phyloP scores from a whole-genome alignment of 2,888 invertebrate species.

The Lycaena phlaeas region DNA sequence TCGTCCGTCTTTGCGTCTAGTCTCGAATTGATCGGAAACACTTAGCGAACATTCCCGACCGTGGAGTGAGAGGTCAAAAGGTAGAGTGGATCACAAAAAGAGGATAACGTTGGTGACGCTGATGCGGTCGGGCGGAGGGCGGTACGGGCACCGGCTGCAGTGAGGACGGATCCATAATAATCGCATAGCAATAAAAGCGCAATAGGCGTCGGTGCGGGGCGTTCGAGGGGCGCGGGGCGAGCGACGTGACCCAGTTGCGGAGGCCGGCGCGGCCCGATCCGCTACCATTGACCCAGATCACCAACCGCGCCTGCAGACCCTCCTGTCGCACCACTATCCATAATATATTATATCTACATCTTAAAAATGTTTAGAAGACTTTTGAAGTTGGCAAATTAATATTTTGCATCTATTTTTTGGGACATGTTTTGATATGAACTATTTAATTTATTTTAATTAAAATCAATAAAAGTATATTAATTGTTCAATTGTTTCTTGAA shows the following conservation, averaged over 20 bases:
- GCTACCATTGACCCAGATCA: slow-evolving; percentile 37
- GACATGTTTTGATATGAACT: no score
- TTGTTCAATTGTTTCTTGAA: no score
- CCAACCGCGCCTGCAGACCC: slow-evolving; percentile 15
- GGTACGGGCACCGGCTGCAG: slow-evolving; percentile 3
- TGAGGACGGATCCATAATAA: slow-evolving; percentile 21
- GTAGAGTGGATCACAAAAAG: no score
- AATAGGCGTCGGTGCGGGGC: slow-evolving; percentile 21
- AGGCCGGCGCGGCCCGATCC: slow-evolving; percentile 24
- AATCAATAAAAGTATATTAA: no score
- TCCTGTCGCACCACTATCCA: slow-evolving; percentile 11
- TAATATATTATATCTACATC: no score
- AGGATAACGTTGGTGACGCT: neutral
- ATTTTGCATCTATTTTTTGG: no score
- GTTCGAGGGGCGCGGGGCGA: slow-evolving; percentile 15
- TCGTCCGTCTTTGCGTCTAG: slow-evolving; percentile 11
- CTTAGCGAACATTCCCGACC: no score
- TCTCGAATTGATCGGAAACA: no score
- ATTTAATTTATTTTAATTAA: no score
- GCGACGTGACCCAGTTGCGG: slow-evolving; percentile 25
- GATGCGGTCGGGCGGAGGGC: slow-evolving; percentile 7
- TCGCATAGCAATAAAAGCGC: slow-evolving; percentile 27
- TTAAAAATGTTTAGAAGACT: no score
- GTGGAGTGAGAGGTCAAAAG: no score
- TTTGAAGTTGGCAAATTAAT: no score